A percentile compares a stretch with the other conserved stretches of the same genome.
These are phyloP conservation scores for Paralichthys olivaceus DNA, from an alignment of 2,113 vertebrate species.

Conservation along the genomic window DNA sequence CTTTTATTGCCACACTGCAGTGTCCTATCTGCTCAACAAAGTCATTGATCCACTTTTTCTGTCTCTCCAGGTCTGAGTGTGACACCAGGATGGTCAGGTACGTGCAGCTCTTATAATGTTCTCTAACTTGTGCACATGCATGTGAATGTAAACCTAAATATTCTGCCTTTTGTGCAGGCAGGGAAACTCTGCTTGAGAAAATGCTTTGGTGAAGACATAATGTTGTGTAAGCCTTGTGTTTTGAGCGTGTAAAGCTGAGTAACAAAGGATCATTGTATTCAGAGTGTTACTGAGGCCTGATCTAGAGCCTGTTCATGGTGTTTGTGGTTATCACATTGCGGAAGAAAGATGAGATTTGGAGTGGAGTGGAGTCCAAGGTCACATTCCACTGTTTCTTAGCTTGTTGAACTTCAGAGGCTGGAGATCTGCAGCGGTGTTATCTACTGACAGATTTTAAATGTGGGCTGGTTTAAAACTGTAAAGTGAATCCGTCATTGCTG, in stretches of 20 bases:
- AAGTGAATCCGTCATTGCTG: constrained; percentile 43
- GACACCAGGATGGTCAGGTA: constrained; percentile 75
- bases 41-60: constrained; percentile 29
- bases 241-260: not conserved
- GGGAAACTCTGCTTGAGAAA: not conserved
- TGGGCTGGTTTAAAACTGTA: constrained; percentile 56
- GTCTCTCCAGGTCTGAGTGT: constrained; percentile 63
- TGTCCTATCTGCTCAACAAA: constrained; percentile 36
- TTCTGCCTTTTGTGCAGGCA: not conserved
- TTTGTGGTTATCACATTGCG: constrained; percentile 22
- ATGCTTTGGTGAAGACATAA: not conserved
- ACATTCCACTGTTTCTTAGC: constrained; percentile 4
- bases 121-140: too few relatives aligned
- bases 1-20: constrained; percentile 22
- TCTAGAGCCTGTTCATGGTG: constrained; percentile 21
- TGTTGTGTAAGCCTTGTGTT: constrained; percentile 17
- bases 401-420: constrained; percentile 26
- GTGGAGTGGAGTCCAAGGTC: constrained; percentile 28
- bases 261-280: not conserved
- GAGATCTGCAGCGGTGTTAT: constrained; percentile 37
- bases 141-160: not conserved
- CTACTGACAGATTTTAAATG: constrained; percentile 28
- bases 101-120: constrained; percentile 18
- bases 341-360: constrained; percentile 42
- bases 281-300: not conserved